Conservation (phyloP, 1,140 invertebrate genomes). For the Catajapyx aquilonaris region DNA sequence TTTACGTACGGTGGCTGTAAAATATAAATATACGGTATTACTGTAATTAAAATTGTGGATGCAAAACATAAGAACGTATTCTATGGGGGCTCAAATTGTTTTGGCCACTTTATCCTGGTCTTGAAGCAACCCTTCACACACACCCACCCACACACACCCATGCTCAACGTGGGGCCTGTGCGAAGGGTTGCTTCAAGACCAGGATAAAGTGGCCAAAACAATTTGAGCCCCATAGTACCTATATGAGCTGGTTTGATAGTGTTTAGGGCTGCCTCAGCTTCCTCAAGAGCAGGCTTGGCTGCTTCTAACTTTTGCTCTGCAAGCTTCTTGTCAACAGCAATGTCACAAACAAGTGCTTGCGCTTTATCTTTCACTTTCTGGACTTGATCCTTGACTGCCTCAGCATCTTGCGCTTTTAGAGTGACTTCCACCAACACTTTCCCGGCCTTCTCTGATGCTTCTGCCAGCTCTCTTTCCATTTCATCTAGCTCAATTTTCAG, state of each 20-base stretch:
- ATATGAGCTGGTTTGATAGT: conserved; percentile 95
- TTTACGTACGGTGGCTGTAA: conserved; percentile 72
- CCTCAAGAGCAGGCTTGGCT: conserved; percentile 74
- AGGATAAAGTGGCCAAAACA: too few species aligned
- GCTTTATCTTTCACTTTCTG: conserved; percentile 90
- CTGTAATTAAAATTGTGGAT: too few species aligned
- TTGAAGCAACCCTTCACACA: too few species aligned
- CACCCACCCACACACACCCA: too few species aligned
- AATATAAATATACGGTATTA: too few species aligned
- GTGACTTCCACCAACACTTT: conserved; percentile 63
- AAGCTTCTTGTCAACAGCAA: conserved; percentile 72
- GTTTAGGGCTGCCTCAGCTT: conserved; percentile 85
- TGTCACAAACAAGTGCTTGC: conserved; percentile 69
- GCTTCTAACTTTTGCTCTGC: conserved; percentile 80
- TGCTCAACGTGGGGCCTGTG: too few species aligned
- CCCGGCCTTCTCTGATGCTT: conserved; percentile 62
- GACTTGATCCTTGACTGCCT: conserved; percentile 86
- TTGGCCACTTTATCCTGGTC: too few species aligned
- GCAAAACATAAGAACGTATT: too few species aligned
- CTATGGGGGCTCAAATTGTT: too few species aligned
- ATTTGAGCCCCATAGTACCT: too few species aligned
- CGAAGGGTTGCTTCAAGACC: too few species aligned
- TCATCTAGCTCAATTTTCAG: conserved; percentile 77
- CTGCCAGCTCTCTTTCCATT: conserved; percentile 80
- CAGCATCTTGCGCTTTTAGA: conserved; percentile 76